Evolutionary conservation across 1,140 invertebrate species (phyloP).

Genomic region (Maniola jurtina): DNA sequence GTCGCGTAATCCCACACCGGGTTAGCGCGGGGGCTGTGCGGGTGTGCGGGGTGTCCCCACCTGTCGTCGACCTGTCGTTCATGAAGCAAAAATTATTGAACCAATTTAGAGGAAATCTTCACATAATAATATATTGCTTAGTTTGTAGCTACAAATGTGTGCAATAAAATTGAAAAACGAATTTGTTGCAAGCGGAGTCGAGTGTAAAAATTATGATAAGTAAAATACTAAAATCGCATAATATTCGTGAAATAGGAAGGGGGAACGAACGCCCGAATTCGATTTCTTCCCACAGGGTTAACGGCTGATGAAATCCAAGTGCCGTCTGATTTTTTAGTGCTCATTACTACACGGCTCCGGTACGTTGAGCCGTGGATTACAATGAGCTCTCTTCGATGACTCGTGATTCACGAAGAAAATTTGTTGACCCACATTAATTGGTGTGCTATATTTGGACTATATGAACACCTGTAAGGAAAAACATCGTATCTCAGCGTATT

Average conservation of each 20-base stretch:
- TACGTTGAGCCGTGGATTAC: neutral
- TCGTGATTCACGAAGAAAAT: neutral
- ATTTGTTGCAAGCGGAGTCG: neutral
- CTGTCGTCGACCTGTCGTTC: too few species aligned
- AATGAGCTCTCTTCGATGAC: neutral
- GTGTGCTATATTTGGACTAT: too few species aligned
- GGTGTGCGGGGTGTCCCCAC: too few species aligned
- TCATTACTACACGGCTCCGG: neutral
- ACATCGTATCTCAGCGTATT: too few species aligned
- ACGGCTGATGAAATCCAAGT: constrained; percentile 2
- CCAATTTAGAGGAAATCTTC: too few species aligned
- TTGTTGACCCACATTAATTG: too few species aligned
- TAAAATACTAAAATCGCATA: neutral
- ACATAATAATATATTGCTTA: too few species aligned
- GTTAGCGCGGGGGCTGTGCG: too few species aligned
- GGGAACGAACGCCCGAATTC: neutral
- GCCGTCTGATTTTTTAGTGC: constrained; percentile 3
- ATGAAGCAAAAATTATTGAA: too few species aligned
- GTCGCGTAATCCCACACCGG: too few species aligned
- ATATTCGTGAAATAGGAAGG: neutral
- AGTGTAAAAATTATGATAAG: neutral
- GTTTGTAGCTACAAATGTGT: too few species aligned
- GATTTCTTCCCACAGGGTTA: neutral
- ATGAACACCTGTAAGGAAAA: too few species aligned
- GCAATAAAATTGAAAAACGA: neutral